These are phyloP conservation scores for Thamnophis sirtalis DNA, from an alignment of 2,113 vertebrate species.

Conservation along the genomic window DNA sequence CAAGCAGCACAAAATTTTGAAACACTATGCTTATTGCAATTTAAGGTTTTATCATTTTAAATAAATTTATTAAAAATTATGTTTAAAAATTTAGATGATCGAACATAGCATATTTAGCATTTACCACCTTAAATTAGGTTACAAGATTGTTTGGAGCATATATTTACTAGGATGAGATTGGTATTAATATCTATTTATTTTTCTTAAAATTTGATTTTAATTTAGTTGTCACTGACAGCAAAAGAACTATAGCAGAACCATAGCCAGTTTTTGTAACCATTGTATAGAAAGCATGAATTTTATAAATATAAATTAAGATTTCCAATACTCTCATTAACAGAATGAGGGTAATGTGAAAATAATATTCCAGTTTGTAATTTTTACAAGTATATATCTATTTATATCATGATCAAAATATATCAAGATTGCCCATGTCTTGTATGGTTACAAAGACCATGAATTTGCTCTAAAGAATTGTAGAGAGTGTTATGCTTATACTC, in stretches of 20 bases:
- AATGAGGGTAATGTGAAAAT: background rate
- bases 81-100: background rate
- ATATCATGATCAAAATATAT: background rate
- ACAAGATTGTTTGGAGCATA: background rate
- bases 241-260: background rate
- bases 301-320: background rate
- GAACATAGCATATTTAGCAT: background rate
- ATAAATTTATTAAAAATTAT: background rate
- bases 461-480: background rate
- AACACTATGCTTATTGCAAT: background rate
- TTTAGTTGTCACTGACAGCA: background rate
- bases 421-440: background rate
- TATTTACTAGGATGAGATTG: background rate
- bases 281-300: background rate
- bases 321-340: background rate
- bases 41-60: background rate
- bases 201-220: background rate
- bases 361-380: background rate
- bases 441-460: background rate
- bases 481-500: background rate
- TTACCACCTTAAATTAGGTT: background rate
- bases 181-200: background rate
- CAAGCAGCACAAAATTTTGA: constrained; percentile 11
- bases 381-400: background rate
- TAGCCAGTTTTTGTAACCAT: background rate